Percentiles rank a stretch among this genome's conserved stretches.
Evolutionary conservation across 2,888 invertebrate genomes (phyloP).

Genomic region (Scaptomyza cyrtandrae): DNA sequence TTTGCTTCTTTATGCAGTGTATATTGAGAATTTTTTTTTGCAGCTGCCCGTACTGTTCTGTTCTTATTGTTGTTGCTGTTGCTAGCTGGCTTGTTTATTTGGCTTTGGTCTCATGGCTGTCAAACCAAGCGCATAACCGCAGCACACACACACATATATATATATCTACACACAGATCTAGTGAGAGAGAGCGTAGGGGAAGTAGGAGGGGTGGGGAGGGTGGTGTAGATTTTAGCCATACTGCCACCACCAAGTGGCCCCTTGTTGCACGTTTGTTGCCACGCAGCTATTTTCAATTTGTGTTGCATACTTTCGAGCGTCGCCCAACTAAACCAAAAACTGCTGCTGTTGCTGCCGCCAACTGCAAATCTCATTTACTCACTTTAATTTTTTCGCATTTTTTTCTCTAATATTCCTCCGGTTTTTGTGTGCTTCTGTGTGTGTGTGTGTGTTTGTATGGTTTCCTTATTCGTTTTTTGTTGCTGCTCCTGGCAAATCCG

Average conservation of each 20-base stretch:
- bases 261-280: conserved; percentile 39
- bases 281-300: conserved; percentile 69
- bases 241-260: conserved; percentile 13
- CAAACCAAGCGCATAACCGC: conserved; percentile 76
- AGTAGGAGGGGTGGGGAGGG: no score
- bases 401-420: conserved; percentile 4
- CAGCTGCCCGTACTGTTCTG: no score
- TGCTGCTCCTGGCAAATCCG: conserved; percentile 14
- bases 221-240: not conserved
- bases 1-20: conserved; percentile 33
- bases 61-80: conserved; percentile 3
- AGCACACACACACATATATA: conserved; percentile 53
- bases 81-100: conserved; percentile 51
- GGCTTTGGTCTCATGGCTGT: conserved; percentile 68
- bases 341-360: conserved; percentile 26
- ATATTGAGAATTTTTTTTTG: conserved; percentile 24
- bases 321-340: conserved; percentile 29
- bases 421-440: conserved; percentile 1
- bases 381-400: conserved; percentile 31
- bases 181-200: not conserved
- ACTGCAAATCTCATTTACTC: conserved; percentile 64
- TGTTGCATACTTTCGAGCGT: conserved; percentile 53
- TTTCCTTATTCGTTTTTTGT: conserved; percentile 13
- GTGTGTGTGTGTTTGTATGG: not conserved
- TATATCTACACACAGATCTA: not conserved